phyloP scores from a whole-genome alignment of 2,888 invertebrate species.

The Heterodera filipjevi region DNA sequence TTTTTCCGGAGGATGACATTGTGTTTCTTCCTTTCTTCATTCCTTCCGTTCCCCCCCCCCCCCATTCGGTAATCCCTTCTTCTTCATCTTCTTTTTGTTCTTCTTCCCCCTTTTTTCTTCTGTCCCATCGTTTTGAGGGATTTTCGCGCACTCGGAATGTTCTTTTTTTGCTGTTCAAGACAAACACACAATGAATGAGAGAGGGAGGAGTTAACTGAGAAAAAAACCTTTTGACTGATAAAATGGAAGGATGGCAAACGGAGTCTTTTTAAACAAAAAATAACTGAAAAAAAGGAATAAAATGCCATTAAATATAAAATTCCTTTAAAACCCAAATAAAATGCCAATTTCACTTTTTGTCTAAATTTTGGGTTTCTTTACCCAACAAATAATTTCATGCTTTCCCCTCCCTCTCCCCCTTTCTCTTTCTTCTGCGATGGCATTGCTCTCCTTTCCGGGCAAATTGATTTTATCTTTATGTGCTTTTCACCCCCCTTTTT shows the following conservation, averaged over 20 bases:
- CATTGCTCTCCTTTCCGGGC: neutral
- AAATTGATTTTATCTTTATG: neutral
- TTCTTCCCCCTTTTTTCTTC: neutral
- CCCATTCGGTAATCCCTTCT: neutral
- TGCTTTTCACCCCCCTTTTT: neutral
- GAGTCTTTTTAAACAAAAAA: too few species aligned
- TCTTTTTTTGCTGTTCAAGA: neutral
- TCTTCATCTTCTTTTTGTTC: conserved; percentile 8
- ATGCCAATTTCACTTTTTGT: too few species aligned
- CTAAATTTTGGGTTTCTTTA: too few species aligned
- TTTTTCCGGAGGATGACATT: neutral
- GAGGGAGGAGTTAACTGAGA: neutral
- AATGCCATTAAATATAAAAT: too few species aligned
- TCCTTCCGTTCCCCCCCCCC: neutral
- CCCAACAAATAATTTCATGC: neutral
- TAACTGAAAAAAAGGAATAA: too few species aligned
- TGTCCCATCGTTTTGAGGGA: neutral
- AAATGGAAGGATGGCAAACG: too few species aligned
- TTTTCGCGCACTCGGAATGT: conserved; percentile 7
- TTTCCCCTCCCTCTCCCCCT: neutral
- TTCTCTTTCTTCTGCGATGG: neutral
- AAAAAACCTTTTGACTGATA: too few species aligned
- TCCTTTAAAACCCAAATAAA: too few species aligned
- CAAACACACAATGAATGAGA: conserved; percentile 4
- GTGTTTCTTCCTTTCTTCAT: neutral